Percentiles rank a stretch among this genome's conserved stretches.
phyloP scores from a whole-genome alignment of 2,888 invertebrate genomes.

The Diarsia mendica region DNA sequence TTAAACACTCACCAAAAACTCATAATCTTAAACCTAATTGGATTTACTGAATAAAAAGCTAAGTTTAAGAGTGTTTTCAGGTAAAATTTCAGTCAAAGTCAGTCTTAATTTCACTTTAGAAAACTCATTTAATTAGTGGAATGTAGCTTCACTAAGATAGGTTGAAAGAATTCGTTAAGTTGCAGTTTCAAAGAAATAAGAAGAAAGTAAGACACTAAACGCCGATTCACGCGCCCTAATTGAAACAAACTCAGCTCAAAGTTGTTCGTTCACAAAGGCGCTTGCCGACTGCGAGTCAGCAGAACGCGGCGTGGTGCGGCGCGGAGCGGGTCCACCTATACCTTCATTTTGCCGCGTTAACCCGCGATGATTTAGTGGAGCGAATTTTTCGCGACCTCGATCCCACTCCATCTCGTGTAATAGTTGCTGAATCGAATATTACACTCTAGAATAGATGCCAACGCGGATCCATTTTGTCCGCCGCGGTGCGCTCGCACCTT shows the following conservation, averaged over 20 bases:
- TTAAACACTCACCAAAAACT: neutral
- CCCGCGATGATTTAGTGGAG: conserved; percentile 77
- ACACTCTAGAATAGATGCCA: conserved; percentile 65
- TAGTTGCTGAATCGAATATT: conserved; percentile 80
- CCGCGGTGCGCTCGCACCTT: conserved; percentile 56
- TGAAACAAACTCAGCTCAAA: conserved; percentile 75
- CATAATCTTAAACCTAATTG: conserved; percentile 9
- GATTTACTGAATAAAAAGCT: conserved; percentile 3
- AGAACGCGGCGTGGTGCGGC: conserved; percentile 63
- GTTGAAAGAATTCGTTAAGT: conserved; percentile 61
- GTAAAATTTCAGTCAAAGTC: conserved; percentile 29
- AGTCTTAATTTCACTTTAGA: conserved; percentile 32
- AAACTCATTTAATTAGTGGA: conserved; percentile 58
- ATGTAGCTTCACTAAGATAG: conserved; percentile 49
- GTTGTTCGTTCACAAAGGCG: conserved; percentile 69
- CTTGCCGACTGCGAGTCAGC: conserved; percentile 66
- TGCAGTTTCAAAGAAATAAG: conserved; percentile 69
- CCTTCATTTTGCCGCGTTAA: conserved; percentile 70
- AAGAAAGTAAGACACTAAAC: conserved; percentile 71
- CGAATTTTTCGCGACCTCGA: conserved; percentile 74
- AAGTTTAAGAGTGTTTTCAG: conserved; percentile 19
- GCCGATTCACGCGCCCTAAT: conserved; percentile 78
- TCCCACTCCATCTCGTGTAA: conserved; percentile 68
- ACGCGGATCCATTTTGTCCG: conserved; percentile 61
- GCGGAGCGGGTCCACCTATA: conserved; percentile 60